Percentiles rank a stretch among this genome's conserved stretches.
Evolutionary conservation across 2,113 vertebrate genomes (phyloP).

Genomic region (Piaya cayana): DNA sequence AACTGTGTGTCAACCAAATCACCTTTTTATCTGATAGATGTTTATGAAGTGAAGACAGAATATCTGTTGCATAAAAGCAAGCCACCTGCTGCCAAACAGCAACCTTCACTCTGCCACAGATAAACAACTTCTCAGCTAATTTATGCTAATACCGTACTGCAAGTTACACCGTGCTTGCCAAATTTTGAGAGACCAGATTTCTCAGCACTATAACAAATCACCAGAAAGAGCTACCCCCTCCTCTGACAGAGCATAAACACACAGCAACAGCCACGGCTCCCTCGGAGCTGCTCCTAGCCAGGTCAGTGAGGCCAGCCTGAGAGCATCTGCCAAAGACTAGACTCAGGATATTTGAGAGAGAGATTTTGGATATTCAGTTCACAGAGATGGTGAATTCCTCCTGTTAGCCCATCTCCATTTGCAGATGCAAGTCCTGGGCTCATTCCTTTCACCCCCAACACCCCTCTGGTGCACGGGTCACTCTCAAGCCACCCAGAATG

Average conservation of each 20-base stretch:
- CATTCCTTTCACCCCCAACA: not conserved
- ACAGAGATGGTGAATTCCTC: not conserved
- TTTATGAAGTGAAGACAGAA: constrained; percentile 47
- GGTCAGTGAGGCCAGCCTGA: not conserved
- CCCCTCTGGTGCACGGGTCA: not conserved
- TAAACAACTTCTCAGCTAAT: constrained; percentile 25
- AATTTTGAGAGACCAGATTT: not conserved
- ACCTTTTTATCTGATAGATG: constrained; percentile 39
- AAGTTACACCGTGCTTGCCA: not conserved
- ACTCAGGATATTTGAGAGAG: not conserved
- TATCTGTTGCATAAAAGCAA: constrained; percentile 28
- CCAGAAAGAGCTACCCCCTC: not conserved
- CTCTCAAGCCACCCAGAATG: not conserved
- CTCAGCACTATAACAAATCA: not conserved
- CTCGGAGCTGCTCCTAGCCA: not conserved
- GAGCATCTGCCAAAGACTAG: not conserved
- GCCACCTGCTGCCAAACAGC: constrained; percentile 33
- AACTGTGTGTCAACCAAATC: constrained; percentile 29
- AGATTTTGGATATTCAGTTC: not conserved
- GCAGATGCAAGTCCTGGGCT: accelerated
- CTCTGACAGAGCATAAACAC: not conserved
- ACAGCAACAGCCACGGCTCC: not conserved
- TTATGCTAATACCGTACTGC: not conserved
- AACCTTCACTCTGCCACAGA: constrained; percentile 41
- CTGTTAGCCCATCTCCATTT: not conserved